Evolutionary conservation across 2,113 vertebrate genomes (phyloP).

Genomic region (Scortum barcoo): DNA sequence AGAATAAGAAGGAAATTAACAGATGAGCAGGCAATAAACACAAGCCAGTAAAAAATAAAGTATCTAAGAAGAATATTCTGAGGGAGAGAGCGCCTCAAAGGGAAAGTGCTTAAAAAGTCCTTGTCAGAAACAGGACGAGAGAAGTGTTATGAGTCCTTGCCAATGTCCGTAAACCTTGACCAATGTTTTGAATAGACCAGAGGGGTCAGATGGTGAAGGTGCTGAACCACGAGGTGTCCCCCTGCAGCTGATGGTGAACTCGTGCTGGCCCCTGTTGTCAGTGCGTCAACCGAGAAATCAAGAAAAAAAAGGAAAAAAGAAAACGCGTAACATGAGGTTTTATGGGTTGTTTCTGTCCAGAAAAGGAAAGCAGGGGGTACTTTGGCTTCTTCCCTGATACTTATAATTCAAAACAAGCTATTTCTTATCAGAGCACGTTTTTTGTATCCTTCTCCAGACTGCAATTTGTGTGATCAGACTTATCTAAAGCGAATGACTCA

Average conservation of each 20-base stretch:
- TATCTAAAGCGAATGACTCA: no score
- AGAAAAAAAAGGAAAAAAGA: no score
- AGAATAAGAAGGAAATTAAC: not conserved
- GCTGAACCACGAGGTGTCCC: conserved; percentile 46
- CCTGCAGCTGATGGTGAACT: not conserved
- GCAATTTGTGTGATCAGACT: no score
- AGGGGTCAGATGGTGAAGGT: not conserved
- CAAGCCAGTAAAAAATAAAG: not conserved
- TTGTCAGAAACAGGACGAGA: not conserved
- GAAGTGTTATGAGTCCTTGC: not conserved
- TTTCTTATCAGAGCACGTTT: not conserved
- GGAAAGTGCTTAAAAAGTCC: not conserved
- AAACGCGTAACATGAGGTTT: not conserved
- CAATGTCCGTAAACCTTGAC: not conserved
- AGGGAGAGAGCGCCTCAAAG: not conserved
- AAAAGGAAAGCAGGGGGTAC: not conserved
- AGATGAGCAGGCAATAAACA: no score
- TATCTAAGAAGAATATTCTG: not conserved
- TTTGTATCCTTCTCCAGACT: no score
- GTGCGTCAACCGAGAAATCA: no score
- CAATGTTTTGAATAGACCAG: not conserved
- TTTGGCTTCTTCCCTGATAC: not conserved
- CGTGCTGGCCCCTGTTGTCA: not conserved
- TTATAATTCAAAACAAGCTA: not conserved
- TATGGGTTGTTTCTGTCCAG: not conserved